A percentile compares a stretch with the other conserved stretches of the same genome.
Conservation (phyloP, 2,888 invertebrate species). For the Bombylius discolor region DNA sequence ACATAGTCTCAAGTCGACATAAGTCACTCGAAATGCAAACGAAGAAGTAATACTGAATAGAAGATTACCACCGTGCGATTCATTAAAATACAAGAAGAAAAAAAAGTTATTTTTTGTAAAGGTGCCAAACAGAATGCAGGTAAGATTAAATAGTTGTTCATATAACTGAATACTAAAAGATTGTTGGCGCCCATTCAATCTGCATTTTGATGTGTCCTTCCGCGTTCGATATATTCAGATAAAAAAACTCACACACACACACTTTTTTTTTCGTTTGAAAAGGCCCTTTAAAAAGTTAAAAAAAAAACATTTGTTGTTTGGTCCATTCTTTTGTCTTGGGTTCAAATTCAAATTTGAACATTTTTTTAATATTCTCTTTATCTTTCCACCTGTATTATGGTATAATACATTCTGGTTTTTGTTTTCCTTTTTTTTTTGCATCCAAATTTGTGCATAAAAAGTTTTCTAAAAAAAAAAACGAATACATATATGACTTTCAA, state of each 20-base stretch:
- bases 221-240: not conserved
- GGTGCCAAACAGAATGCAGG: not conserved
- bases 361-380: not conserved
- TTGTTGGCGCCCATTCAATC: slow-evolving; percentile 9
- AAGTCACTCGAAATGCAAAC: not conserved
- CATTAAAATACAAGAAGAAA: not conserved
- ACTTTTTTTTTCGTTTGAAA: not conserved
- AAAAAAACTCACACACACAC: not conserved
- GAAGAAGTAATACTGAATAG: not conserved
- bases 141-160: not conserved
- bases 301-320: not conserved
- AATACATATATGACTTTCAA: too few species aligned
- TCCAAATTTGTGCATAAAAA: too few species aligned
- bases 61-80: not conserved
- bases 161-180: not conserved
- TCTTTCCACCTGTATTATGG: not conserved
- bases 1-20: not conserved
- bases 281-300: not conserved
- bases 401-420: too few species aligned
- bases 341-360: not conserved
- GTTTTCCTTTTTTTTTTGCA: too few species aligned
- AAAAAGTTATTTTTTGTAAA: not conserved
- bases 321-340: not conserved
- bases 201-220: not conserved
- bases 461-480: too few species aligned